These are phyloP conservation scores for Sylvietta virens DNA, from an alignment of 2,113 vertebrate species.

Conservation along the genomic window DNA sequence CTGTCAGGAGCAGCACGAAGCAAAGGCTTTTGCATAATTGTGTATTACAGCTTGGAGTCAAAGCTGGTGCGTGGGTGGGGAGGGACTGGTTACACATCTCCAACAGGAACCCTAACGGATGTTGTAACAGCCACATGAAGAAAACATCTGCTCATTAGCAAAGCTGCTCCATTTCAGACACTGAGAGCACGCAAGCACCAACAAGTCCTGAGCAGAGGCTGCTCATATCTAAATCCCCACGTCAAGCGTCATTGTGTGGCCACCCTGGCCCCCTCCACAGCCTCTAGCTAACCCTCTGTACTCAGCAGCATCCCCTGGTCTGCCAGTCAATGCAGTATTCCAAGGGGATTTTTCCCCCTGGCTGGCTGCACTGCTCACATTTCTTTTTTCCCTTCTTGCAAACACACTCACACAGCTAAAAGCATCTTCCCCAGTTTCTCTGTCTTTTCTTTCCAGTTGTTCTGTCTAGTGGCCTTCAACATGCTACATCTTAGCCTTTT, in stretches of 20 bases:
- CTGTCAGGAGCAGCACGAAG: neutral
- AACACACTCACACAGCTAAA: neutral
- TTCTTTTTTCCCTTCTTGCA: neutral
- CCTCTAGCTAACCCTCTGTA: neutral
- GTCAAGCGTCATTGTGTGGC: fast-evolving
- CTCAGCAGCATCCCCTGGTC: neutral
- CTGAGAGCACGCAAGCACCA: neutral
- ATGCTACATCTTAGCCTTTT: neutral
- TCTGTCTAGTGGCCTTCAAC: neutral
- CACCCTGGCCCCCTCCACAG: neutral
- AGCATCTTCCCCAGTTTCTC: neutral
- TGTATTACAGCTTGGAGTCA: neutral
- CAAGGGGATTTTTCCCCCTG: fast-evolving
- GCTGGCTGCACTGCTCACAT: fast-evolving
- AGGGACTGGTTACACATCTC: neutral
- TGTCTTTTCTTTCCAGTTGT: neutral
- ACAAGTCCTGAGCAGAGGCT: neutral
- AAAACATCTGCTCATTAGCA: constrained; percentile 30
- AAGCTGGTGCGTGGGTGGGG: neutral
- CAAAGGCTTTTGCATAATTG: neutral
- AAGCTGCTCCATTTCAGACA: neutral
- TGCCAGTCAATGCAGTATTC: fast-evolving
- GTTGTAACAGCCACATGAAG: neutral
- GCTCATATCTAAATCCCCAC: neutral
- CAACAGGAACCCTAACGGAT: neutral